Percentiles rank a stretch among this genome's conserved stretches.
Evolutionary conservation across 30 jellyfish, hydroid and myxozoan genomes (phyloP).

Genomic region (Cassiopea andromeda): DNA sequence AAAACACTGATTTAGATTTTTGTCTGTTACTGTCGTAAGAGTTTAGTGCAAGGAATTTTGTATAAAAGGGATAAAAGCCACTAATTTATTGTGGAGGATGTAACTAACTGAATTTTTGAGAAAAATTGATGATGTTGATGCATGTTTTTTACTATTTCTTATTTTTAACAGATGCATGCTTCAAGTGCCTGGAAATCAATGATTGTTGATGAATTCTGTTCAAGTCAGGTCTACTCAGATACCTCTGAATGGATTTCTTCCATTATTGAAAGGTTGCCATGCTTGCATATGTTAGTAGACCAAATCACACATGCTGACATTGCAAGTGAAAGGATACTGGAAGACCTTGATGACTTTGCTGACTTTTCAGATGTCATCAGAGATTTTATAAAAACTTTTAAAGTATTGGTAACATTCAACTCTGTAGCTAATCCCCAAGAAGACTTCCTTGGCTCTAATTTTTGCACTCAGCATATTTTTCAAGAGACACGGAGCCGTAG

Average conservation of each 20-base stretch:
- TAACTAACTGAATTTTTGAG: neutral
- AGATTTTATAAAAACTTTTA: slow-evolving; percentile 49
- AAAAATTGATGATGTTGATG: neutral
- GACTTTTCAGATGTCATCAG: slow-evolving; percentile 48
- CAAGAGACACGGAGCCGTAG: slow-evolving; percentile 14
- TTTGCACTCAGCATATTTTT: neutral
- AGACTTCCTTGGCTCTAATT: slow-evolving; percentile 44
- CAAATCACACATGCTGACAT: neutral
- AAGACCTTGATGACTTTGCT: slow-evolving; percentile 22
- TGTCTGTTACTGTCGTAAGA: neutral
- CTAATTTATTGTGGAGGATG: neutral
- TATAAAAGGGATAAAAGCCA: neutral
- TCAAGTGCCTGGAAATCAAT: neutral
- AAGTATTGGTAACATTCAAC: slow-evolving; percentile 40
- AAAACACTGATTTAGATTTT: neutral
- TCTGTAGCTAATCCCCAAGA: slow-evolving; percentile 20
- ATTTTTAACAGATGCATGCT: neutral
- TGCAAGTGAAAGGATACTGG: slow-evolving; percentile 4
- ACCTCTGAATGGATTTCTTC: slow-evolving; percentile 8
- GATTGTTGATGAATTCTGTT: neutral
- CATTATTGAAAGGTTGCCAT: slow-evolving; percentile 5
- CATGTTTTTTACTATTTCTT: neutral
- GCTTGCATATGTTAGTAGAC: neutral
- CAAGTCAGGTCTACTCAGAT: slow-evolving; percentile 21
- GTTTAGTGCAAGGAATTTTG: neutral